Evolutionary conservation across 2,888 invertebrate species (phyloP).

Genomic region (Diarsia rubi): DNA sequence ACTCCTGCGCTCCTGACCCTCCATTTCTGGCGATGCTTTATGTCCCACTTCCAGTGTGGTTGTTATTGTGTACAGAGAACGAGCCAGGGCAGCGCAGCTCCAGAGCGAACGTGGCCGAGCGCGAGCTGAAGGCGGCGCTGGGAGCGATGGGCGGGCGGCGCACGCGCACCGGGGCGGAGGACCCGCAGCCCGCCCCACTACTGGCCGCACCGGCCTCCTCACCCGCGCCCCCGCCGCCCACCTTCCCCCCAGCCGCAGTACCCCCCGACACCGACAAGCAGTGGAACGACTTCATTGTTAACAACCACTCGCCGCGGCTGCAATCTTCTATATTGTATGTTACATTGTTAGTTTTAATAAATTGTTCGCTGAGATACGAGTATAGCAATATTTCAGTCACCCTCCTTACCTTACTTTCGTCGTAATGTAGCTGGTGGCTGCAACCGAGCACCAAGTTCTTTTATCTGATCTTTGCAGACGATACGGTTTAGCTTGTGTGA

Average conservation of each 20-base stretch:
- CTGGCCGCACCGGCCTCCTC: conserved; percentile 16
- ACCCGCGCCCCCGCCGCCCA: conserved; percentile 50
- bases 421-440: not conserved
- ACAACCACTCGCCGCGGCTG: conserved; percentile 65
- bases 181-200: conserved; percentile 24
- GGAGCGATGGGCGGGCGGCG: conserved; percentile 72
- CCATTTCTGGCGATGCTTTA: not conserved
- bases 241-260: conserved; percentile 73
- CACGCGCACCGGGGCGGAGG: conserved; percentile 70
- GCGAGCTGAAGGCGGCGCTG: conserved; percentile 79
- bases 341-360: conserved; percentile 78
- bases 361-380: conserved; percentile 61
- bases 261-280: conserved; percentile 69
- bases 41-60: not conserved
- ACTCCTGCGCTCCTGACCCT: not conserved
- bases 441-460: not conserved
- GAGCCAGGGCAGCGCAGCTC: conserved; percentile 38
- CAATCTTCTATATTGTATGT: conserved; percentile 68
- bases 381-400: conserved; percentile 59
- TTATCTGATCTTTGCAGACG: not conserved
- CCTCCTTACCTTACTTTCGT: not conserved
- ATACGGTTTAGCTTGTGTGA: not conserved
- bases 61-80: conserved; percentile 43
- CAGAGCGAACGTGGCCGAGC: conserved; percentile 76
- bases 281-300: conserved; percentile 78